Conservation (phyloP, 2,888 invertebrate species). For the Anaspis maculata region DNA sequence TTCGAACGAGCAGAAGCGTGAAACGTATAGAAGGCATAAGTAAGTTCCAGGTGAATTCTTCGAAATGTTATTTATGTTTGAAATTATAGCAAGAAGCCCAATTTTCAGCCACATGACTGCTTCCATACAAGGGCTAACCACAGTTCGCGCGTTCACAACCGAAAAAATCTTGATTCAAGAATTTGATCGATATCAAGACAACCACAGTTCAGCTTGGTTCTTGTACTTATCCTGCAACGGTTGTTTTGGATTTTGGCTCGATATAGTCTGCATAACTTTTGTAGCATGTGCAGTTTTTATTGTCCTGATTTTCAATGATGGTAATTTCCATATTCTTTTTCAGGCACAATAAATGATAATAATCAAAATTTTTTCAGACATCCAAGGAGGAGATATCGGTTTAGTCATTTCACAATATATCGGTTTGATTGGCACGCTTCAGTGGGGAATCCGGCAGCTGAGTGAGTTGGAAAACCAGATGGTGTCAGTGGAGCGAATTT, state of each 20-base stretch:
- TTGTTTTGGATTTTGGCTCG: conserved; percentile 64
- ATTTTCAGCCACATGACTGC: conserved; percentile 69
- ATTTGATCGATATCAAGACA: conserved; percentile 55
- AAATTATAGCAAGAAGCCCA: conserved; percentile 73
- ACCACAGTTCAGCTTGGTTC: conserved; percentile 69
- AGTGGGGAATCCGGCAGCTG: conserved; percentile 69
- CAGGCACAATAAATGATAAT: too few species aligned
- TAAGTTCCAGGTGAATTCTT: conserved; percentile 34
- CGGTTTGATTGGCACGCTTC: conserved; percentile 55
- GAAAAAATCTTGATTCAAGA: conserved; percentile 54
- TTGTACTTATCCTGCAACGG: conserved; percentile 55
- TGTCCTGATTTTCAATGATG: conserved; percentile 22
- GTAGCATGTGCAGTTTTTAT: conserved; percentile 39
- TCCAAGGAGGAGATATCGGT: conserved; percentile 66
- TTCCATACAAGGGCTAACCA: conserved; percentile 66
- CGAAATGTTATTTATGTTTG: too few species aligned
- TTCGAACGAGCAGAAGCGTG: conserved; percentile 65
- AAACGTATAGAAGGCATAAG: conserved; percentile 63
- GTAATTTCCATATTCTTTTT: too few species aligned
- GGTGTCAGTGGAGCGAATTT: conserved; percentile 30
- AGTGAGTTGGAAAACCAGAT: conserved; percentile 66
- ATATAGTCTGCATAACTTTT: conserved; percentile 57
- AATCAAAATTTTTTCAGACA: conserved; percentile 33
- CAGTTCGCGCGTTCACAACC: conserved; percentile 64
- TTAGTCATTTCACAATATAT: conserved; percentile 73